Base-by-base conservation (phyloP, 2,113 vertebrate species). In the Aegotheles bennettii region DNA sequence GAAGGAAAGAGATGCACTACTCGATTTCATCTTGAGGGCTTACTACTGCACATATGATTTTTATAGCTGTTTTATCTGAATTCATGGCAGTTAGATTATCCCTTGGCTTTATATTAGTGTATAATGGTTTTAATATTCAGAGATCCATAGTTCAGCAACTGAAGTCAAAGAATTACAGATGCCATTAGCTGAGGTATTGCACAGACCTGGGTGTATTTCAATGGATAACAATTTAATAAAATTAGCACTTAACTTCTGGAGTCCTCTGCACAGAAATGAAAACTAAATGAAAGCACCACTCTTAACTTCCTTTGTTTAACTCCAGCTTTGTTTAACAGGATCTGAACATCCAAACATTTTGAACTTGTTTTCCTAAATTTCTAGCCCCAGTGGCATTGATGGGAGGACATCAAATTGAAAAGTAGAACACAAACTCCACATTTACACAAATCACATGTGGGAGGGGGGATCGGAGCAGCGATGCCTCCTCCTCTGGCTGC, bases 121-220 rank as follows among this genome's bases (percentile, higher is more conserved):
- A 33, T 74, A 87, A 64, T 82, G 35, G 43, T 63, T 92, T 68
- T 88, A 85, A 60, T 90, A 92, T 73, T 88, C 86, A 76, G 21
- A 80, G 75, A 63, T 85, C 19, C 53, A 8, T 50, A 76, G 45
- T 87, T 93, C 57, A 83, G 38, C 91, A 86, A 60, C 31, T 60
- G 70, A 79, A 95, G 90, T 94, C 79, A 90, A 90, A 88, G 90
- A 87, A 85, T 95, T 90, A 90, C 29, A 76, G 67, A 82, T 85
- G 53, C 67, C 86, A 83, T 92, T 93, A 94, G 40, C 51, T 47
- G 78, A 82, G 60, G 79, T 94, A 85, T 64, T 83, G 53, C 56
- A 59, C 64, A 4, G 2, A 56, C 88, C 75, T 76, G 67, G 9
- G 53, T 83, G 38, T 74, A 92, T 93, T 94, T 92, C 85, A 67